Evolutionary conservation across 2,797 vertebrate species (phyloP).

Genomic region (Lutra lutra): DNA sequence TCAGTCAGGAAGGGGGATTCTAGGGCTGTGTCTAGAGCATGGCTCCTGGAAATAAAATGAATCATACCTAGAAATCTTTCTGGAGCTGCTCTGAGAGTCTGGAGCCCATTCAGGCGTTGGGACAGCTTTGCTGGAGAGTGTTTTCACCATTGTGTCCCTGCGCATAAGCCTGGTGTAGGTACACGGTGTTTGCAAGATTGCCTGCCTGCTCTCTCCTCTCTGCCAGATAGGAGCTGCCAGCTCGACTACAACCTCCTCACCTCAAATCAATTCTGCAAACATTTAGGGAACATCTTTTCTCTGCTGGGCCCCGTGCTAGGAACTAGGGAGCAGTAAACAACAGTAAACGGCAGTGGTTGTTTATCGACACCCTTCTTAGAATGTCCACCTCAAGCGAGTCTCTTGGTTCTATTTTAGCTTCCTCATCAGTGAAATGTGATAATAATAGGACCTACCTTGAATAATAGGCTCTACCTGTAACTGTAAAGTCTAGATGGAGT

Average conservation of each 20-base stretch:
- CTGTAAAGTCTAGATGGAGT: background rate
- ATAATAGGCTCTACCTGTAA: background rate
- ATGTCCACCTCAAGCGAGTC: background rate
- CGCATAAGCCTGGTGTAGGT: background rate
- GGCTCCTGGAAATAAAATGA: background rate
- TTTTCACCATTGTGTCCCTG: background rate
- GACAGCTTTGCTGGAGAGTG: background rate
- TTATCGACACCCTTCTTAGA: slow-evolving; percentile 41
- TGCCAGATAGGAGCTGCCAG: background rate
- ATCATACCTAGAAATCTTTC: background rate
- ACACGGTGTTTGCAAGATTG: background rate
- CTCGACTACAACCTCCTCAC: background rate
- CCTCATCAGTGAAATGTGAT: slow-evolving; percentile 20
- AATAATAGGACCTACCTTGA: background rate
- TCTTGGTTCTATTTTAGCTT: background rate
- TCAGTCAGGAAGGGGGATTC: background rate
- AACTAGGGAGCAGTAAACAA: background rate
- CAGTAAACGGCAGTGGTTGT: background rate
- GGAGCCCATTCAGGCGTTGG: background rate
- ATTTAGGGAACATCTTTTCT: slow-evolving; percentile 47
- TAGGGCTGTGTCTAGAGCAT: background rate
- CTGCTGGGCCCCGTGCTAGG: background rate
- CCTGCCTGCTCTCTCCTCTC: slow-evolving; percentile 1
- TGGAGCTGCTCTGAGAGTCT: background rate
- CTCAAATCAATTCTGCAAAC: slow-evolving; percentile 67